Conservation (phyloP, 2,888 invertebrate species). For the Willowsia nigromaculata region DNA sequence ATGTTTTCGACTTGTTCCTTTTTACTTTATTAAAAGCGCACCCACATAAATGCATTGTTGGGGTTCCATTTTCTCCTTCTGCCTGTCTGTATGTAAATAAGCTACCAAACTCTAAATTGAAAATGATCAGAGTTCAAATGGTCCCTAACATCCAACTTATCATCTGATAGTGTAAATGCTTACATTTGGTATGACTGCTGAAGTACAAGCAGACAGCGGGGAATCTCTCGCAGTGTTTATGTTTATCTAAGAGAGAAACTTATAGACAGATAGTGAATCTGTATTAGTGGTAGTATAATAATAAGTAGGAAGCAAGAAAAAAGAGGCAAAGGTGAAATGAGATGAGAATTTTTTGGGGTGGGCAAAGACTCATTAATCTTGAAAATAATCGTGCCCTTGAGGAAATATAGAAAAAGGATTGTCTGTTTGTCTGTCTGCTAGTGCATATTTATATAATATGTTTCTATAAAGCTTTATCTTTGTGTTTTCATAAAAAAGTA, state of each 20-base stretch:
- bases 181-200: conserved; percentile 12
- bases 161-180: conserved; percentile 32
- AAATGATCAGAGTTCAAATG: conserved; percentile 61
- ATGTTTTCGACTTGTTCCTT: not conserved
- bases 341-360: conserved; percentile 70
- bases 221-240: conserved; percentile 40
- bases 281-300: conserved; percentile 16
- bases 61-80: not conserved
- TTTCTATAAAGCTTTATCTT: not conserved
- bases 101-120: conserved; percentile 54
- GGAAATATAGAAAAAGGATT: conserved; percentile 41
- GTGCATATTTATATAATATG: not conserved
- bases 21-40: conserved; percentile 22
- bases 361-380: conserved; percentile 77
- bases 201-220: conserved; percentile 47
- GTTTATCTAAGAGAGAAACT: conserved; percentile 20
- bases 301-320: conserved; percentile 3
- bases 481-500: too few species aligned
- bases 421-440: not conserved
- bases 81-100: conserved; percentile 52
- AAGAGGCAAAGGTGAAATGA: conserved; percentile 65
- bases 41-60: conserved; percentile 33
- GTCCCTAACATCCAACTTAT: conserved; percentile 38
- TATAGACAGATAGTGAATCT: not conserved
- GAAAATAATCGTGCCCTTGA: conserved; percentile 72